Base-by-base conservation (phyloP, 2,888 invertebrate species). In the Cyrtodaria siliqua region DNA sequence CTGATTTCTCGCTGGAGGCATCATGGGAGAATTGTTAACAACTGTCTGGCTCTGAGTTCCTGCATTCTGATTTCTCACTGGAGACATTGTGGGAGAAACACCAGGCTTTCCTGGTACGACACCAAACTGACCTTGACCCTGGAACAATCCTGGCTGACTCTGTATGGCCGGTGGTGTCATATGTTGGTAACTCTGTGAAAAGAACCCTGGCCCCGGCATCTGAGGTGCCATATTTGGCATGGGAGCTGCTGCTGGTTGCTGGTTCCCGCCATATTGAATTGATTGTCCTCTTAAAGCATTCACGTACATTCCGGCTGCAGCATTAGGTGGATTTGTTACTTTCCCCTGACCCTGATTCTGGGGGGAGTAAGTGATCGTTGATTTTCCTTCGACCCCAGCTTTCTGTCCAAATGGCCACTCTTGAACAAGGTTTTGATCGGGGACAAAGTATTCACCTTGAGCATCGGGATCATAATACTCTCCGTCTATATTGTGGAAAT, bases 331-430 rank as follows among this genome's bases (percentile, higher is more conserved):
- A 3, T 38, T 44, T 49, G 50, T 73, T 23, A 66, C 56, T 0
- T 57, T 66, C 6, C 47, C 57, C 27, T 20, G 49, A 42, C 60
- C 66, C 24, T 50, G 69, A 12, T 66, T 57, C 24, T 85, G 86
- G 53, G 88, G 87, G 2, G 86, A 72, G 67, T 88, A 86, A 24
- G 88, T 86, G 1, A 88, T 75, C 3, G 89, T 87, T 0, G 87
- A 86, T 50, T 85, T 86, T 60, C 87, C 89, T 64, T 87, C 90
- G 20, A 87, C 70, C 12, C 86, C 85, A 29, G 88, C 78, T 38
- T 77, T 81, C 63, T 87, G 84, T 2, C 87, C 88, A 67, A 87
- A 88, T n/a, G 89, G 88, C 89, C 89, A 90, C 20, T 90, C 88
- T 71, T 89, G 84, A 9, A 86, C 68, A 9, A 89, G 78, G 49